Conservation (phyloP, 2,113 vertebrate species). For the Misgurnus anguillicaudatus region DNA sequence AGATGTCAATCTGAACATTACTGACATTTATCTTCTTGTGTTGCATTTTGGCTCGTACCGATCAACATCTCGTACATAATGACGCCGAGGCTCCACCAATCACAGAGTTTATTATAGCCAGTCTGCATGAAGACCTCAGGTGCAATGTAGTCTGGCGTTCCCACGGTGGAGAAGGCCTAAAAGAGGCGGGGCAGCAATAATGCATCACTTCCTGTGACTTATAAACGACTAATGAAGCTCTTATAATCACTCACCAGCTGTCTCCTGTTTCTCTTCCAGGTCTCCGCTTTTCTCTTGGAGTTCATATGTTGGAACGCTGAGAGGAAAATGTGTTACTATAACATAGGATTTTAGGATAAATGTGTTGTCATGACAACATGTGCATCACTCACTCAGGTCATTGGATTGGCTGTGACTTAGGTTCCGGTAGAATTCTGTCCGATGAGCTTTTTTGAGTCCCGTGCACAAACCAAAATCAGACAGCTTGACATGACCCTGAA, state of each 20-base stretch:
- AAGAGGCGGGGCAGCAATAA: not conserved
- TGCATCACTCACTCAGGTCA: slow-evolving; percentile 82
- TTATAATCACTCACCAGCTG: slow-evolving; percentile 78
- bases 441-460: slow-evolving; percentile 86
- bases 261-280: slow-evolving; percentile 87
- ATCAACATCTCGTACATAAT: slow-evolving; percentile 94
- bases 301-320: slow-evolving; percentile 91
- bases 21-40: too few species aligned
- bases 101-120: slow-evolving; percentile 89
- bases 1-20: not conserved
- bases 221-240: not conserved
- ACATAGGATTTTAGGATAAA: too few species aligned
- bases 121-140: slow-evolving; percentile 91
- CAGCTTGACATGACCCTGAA: slow-evolving; percentile 85
- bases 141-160: slow-evolving; percentile 89
- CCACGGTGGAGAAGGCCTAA: slow-evolving; percentile 88
- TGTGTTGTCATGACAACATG: not conserved
- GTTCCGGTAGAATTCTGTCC: slow-evolving; percentile 88
- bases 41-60: slow-evolving; percentile 68
- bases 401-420: slow-evolving; percentile 84
- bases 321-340: not conserved
- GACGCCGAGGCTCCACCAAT: slow-evolving; percentile 90
- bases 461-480: slow-evolving; percentile 90
- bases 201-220: slow-evolving; percentile 13
- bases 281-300: slow-evolving; percentile 91